Percentiles rank a stretch among this genome's conserved stretches.
Conservation (phyloP, 2,888 invertebrate genomes). For the Epinotia ramella region DNA sequence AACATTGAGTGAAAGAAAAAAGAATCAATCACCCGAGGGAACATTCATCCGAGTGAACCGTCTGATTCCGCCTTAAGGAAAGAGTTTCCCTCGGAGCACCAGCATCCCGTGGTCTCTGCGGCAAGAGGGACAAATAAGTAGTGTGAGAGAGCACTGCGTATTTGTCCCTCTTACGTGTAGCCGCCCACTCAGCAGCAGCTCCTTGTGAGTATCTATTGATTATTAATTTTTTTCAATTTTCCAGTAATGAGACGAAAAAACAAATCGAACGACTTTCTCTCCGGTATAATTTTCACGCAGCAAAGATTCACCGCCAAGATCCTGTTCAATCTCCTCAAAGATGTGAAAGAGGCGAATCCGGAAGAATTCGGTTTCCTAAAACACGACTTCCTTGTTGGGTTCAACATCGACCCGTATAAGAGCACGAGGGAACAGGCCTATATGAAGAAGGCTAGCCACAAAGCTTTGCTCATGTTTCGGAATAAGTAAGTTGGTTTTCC, state of each 20-base stretch:
- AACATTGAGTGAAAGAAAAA: too few species aligned
- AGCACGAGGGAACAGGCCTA: constrained; percentile 83
- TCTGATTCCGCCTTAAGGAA: too few species aligned
- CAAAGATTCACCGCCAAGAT: constrained; percentile 91
- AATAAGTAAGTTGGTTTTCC: constrained; percentile 65
- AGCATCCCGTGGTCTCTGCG: too few species aligned
- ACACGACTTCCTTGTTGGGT: constrained; percentile 91
- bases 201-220: too few species aligned
- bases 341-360: constrained; percentile 73
- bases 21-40: too few species aligned
- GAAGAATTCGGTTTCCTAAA: constrained; percentile 83
- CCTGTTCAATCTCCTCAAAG: constrained; percentile 88
- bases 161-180: too few species aligned
- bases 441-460: constrained; percentile 83
- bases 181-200: too few species aligned
- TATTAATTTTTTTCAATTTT: constrained; percentile 44
- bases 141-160: too few species aligned
- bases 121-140: too few species aligned
- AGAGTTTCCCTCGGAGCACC: too few species aligned
- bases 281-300: constrained; percentile 90
- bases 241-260: constrained; percentile 65
- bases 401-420: constrained; percentile 84
- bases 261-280: constrained; percentile 77
- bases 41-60: too few species aligned
- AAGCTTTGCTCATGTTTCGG: constrained; percentile 77